Evolutionary conservation across 2,113 vertebrate genomes (phyloP), one percentile per base, ranked within the genome.

Genomic region (Hippotragus niger): DNA sequence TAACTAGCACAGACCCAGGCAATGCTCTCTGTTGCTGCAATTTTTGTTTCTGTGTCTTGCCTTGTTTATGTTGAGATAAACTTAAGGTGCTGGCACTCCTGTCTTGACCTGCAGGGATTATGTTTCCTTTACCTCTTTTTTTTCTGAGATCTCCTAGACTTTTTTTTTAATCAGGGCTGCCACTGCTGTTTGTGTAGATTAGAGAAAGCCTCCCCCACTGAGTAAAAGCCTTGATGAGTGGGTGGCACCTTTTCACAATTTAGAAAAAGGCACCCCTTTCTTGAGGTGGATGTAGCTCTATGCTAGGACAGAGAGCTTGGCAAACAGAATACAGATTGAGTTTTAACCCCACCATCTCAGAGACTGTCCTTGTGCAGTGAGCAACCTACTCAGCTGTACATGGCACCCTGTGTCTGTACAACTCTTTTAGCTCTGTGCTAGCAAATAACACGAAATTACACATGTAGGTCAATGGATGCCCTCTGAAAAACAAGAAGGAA

Each of bases 51-150:
- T 82, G 76, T 57, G 17, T 60, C 76, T 25, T 3, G 5, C 21
- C 50, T 47, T 71, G 27, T 55, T 52, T 52, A 2, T 8, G 17
- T 5, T 27, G 33, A 71, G 36, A 8, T 47, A 19, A 50, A 45
- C 7, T 15, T 4, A 1, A 27, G 62, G 36, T 4, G 12, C 23
- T 21, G 62, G 50, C 21, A 19, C 47, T 0, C 47, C 11, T 6
- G 31, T 14, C 27, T 50, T 16, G 5, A 40, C 1, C 15, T 8
- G 10, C 4, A 9, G n/a, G 15, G 2, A 9, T 1, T 5, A 19
- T 31, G 19, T 21, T 76, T 31, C 36, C 25, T 2, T 15, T 12
- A 19, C n/a, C 82, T 53, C 76, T 13, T 31, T 31, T 4, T 53
- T 21, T 12, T 14, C 88, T 36, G n/a, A 2, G 0, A 7, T 62